phyloP scores from a whole-genome alignment of 2,888 invertebrate species.

The Theristus sp. region DNA sequence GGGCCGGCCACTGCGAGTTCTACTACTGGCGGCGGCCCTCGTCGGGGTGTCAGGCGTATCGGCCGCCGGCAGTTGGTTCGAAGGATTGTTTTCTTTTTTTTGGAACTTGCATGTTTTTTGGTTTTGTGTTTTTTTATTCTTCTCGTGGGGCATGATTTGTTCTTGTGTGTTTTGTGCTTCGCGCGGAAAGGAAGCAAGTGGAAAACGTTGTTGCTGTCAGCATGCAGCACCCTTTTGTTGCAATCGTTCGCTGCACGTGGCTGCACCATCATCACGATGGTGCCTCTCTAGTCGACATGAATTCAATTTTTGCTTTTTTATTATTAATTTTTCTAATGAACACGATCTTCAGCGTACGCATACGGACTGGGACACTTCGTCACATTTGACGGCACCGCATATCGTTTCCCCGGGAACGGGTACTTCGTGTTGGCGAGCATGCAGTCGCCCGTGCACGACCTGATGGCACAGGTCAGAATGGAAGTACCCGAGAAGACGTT shows the following conservation, averaged over 20 bases:
- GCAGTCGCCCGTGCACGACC: conserved; percentile 13
- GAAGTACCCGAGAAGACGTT: conserved; percentile 21
- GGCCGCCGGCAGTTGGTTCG: conserved; percentile 59
- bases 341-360: conserved; percentile 59
- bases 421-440: conserved; percentile 54
- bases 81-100: conserved; percentile 43
- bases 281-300: too few relatives aligned
- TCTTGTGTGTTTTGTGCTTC: too few relatives aligned
- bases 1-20: conserved; percentile 82
- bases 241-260: too few relatives aligned
- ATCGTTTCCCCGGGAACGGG: conserved; percentile 81
- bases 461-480: conserved; percentile 17
- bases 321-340: too few relatives aligned
- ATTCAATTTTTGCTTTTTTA: too few relatives aligned
- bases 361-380: conserved; percentile 79
- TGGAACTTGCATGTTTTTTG: too few relatives aligned
- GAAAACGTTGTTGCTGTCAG: too few relatives aligned
- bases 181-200: too few relatives aligned
- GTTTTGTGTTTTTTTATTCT: too few relatives aligned
- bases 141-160: too few relatives aligned
- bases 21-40: conserved; percentile 74
- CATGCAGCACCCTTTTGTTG: too few relatives aligned
- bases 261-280: too few relatives aligned
- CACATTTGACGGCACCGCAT: conserved; percentile 88
- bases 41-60: conserved; percentile 85